A percentile compares a stretch with the other conserved stretches of the same genome.
Conservation (phyloP, 2,113 vertebrate species). For the Colaptes auratus region DNA sequence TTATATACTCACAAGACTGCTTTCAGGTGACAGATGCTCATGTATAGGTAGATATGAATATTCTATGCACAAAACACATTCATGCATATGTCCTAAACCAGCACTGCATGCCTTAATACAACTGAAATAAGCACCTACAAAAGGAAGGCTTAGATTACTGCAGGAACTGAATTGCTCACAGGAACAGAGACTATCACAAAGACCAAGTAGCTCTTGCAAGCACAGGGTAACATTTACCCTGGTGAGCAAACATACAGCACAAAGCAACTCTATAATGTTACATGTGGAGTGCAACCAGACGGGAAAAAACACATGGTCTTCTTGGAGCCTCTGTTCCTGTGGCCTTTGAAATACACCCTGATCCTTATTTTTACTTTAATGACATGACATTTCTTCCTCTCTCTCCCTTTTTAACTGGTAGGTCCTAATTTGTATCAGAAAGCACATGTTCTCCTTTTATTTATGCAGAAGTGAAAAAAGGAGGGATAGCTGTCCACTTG, state of each 20-base stretch:
- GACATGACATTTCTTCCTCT: neutral
- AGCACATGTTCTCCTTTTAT: neutral
- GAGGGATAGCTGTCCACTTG: neutral
- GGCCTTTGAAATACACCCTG: neutral
- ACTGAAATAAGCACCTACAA: neutral
- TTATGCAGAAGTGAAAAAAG: neutral
- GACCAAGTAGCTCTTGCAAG: neutral
- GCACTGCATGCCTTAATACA: neutral
- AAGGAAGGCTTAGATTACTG: neutral
- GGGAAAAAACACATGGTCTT: neutral
- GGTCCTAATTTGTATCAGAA: neutral
- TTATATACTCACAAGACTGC: neutral
- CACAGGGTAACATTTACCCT: neutral
- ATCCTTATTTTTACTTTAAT: neutral
- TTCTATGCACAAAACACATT: neutral
- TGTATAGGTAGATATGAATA: neutral
- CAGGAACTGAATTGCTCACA: neutral
- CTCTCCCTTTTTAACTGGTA: neutral
- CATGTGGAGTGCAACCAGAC: neutral
- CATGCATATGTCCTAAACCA: neutral
- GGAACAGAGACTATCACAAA: neutral
- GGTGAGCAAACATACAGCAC: neutral
- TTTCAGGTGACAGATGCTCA: conserved; percentile 23
- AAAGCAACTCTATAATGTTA: neutral
- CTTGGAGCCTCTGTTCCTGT: neutral